Conservation (phyloP, 2,888 invertebrate genomes). For the Scaptomyza parva region DNA sequence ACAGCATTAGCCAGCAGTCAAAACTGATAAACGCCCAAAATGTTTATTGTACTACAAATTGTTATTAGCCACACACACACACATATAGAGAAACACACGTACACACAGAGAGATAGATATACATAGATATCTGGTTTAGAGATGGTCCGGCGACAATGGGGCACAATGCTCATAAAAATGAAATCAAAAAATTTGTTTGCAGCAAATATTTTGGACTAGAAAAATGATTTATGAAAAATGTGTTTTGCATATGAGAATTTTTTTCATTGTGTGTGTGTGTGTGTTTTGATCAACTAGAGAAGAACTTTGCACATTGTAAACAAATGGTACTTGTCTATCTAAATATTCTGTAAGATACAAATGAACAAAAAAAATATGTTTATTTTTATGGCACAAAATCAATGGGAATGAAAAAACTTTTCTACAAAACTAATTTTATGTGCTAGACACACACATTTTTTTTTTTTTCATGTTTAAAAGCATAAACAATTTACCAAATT, state of each 20-base stretch:
- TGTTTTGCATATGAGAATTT: constrained; percentile 30
- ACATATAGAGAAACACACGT: constrained; percentile 5
- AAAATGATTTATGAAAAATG: constrained; percentile 69
- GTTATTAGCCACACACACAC: constrained; percentile 52
- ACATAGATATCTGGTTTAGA: constrained; percentile 3
- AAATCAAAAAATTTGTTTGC: constrained; percentile 57
- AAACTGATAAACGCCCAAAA: constrained; percentile 58
- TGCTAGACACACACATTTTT: constrained; percentile 28
- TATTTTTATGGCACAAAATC: constrained; percentile 67
- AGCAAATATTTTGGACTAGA: constrained; percentile 60
- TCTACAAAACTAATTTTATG: constrained; percentile 66
- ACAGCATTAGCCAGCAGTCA: no score
- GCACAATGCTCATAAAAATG: constrained; percentile 47
- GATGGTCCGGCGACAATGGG: constrained; percentile 54
- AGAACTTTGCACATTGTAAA: constrained; percentile 16
- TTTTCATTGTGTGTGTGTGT: constrained; percentile 11
- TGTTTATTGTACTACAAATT: constrained; percentile 54
- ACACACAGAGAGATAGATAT: no score
- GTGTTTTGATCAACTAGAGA: constrained; percentile 7
- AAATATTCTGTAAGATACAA: constrained; percentile 29
- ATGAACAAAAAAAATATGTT: constrained; percentile 37
- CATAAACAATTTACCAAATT: constrained; percentile 66
- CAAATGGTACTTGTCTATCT: constrained; percentile 18
- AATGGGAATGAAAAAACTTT: constrained; percentile 57
- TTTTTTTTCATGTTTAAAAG: constrained; percentile 45